phyloP scores from a whole-genome alignment of 1,140 invertebrate genomes.

The Meloidogyne floridensis region DNA sequence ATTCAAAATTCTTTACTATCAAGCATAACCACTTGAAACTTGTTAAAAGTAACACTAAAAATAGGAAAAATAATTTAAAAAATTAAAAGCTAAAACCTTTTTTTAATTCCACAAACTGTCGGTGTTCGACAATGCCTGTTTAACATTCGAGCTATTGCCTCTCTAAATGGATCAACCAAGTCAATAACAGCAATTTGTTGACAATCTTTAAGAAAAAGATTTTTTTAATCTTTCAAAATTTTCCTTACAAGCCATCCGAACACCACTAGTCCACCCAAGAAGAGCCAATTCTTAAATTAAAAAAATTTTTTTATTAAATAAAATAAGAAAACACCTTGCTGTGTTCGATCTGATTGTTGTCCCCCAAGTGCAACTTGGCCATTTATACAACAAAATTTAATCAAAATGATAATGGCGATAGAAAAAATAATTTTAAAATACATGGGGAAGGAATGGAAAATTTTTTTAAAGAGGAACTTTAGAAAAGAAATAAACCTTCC shows the following conservation, averaged over 20 bases:
- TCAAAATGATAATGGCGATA: not conserved
- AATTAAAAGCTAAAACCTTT: conserved; percentile 32
- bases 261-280: conserved; percentile 21
- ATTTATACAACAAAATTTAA: not conserved
- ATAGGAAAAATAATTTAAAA: not conserved
- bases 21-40: conserved; percentile 50
- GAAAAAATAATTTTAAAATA: not conserved
- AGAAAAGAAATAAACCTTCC: not conserved
- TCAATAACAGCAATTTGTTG: conserved; percentile 41
- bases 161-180: conserved; percentile 49
- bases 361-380: conserved; percentile 23
- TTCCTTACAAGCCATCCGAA: conserved; percentile 6
- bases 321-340: conserved; percentile 24
- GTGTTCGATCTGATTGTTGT: conserved; percentile 35
- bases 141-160: conserved; percentile 49
- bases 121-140: conserved; percentile 53
- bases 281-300: conserved; percentile 20
- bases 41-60: conserved; percentile 43
- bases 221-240: conserved; percentile 21
- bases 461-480: not conserved
- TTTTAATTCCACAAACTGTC: conserved; percentile 43
- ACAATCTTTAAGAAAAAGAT: conserved; percentile 45
- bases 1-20: conserved; percentile 25
- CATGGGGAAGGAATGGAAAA: not conserved
- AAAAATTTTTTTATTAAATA: not conserved